Evolutionary conservation across 2,888 invertebrate species (phyloP).

Genomic region (Apodemia duryi): DNA sequence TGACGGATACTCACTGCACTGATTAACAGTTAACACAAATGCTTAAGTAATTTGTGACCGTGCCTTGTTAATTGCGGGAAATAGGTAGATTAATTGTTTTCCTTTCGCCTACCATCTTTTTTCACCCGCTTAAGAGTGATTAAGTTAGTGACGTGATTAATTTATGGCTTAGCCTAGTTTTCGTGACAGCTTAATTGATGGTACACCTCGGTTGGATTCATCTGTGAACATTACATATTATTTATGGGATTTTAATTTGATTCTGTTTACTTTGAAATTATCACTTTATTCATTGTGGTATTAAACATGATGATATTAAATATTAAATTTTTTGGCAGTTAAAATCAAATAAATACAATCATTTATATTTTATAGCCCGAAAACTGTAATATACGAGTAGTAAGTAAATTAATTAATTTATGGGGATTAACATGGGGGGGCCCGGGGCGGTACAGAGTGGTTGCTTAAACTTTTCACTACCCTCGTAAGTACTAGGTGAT

Average conservation of each 20-base stretch:
- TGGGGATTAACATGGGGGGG: no score
- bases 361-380: no score
- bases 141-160: constrained; percentile 12
- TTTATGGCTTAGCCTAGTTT: constrained; percentile 11
- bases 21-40: constrained; percentile 54
- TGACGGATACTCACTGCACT: constrained; percentile 37
- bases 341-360: no score
- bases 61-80: constrained; percentile 68
- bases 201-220: neutral
- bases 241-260: neutral
- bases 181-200: constrained; percentile 8
- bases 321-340: no score
- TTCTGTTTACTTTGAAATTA: no score
- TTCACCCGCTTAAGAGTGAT: constrained; percentile 30
- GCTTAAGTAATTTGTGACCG: constrained; percentile 65
- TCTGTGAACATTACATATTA: constrained; percentile 46
- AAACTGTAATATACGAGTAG: no score
- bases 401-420: no score
- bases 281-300: no score
- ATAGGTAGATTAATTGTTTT: constrained; percentile 71
- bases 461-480: no score
- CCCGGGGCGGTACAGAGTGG: no score
- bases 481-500: no score
- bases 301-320: no score
- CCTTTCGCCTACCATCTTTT: constrained; percentile 58